These are phyloP conservation scores for Drosophila kepulauana DNA, from an alignment of 1,140 invertebrate genomes.

Conservation along the genomic window DNA sequence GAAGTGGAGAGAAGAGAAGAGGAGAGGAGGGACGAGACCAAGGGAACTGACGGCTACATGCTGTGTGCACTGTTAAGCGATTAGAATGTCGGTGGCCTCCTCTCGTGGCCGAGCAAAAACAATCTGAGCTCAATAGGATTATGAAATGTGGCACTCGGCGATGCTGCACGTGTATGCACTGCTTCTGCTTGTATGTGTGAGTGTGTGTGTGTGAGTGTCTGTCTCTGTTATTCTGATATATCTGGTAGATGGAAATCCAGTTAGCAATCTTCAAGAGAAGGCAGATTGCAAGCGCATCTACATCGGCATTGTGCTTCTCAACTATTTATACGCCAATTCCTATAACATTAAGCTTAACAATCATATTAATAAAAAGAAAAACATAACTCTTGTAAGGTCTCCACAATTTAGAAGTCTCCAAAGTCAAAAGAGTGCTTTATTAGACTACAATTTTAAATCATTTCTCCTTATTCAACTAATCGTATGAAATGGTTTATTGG, in stretches of 20 bases:
- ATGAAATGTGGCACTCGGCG: constrained; percentile 36
- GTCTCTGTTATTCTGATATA: constrained; percentile 21
- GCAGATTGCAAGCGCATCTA: not conserved
- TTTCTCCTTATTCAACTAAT: too few relatives aligned
- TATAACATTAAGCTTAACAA: too few relatives aligned
- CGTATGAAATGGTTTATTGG: too few relatives aligned
- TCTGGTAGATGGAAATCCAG: constrained; percentile 11
- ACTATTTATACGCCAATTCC: not conserved
- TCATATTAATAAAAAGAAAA: too few relatives aligned
- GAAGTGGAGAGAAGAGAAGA: not conserved
- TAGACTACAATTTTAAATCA: too few relatives aligned
- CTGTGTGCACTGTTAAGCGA: constrained; percentile 52
- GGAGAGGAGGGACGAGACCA: not conserved
- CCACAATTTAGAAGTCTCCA: too few relatives aligned
- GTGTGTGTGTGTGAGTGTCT: not conserved
- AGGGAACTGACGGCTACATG: constrained; percentile 34
- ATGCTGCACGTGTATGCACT: not conserved
- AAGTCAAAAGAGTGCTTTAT: too few relatives aligned
- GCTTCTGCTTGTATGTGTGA: not conserved
- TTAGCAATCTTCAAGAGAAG: constrained; percentile 6
- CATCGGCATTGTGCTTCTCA: not conserved
- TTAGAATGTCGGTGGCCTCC: constrained; percentile 47
- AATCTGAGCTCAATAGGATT: constrained; percentile 50
- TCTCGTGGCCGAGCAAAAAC: constrained; percentile 47
- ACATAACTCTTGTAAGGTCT: too few relatives aligned